A percentile compares a stretch with the other conserved stretches of the same genome.
Evolutionary conservation across 2,113 vertebrate genomes (phyloP).

Genomic region (Megaptera novaeangliae): DNA sequence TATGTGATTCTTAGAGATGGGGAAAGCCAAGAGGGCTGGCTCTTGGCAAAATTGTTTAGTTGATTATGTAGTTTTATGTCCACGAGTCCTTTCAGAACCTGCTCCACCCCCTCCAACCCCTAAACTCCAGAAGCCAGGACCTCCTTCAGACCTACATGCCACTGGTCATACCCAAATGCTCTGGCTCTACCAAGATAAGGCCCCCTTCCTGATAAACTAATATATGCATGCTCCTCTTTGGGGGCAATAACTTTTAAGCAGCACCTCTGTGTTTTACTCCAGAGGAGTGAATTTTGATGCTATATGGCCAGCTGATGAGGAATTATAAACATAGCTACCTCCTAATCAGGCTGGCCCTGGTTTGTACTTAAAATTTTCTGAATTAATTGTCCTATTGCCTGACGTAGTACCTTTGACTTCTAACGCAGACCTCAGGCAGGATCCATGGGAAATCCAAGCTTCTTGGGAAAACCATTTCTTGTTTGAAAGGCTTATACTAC

Average conservation of each 20-base stretch:
- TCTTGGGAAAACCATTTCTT: slow-evolving; percentile 1
- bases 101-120: background rate
- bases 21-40: background rate
- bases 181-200: background rate
- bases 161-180: background rate
- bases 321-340: slow-evolving; percentile 1
- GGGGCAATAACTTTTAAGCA: background rate
- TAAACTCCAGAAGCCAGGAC: background rate
- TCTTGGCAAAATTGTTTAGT: slow-evolving; percentile 5
- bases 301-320: background rate
- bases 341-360: background rate
- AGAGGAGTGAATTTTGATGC: slow-evolving; percentile 1
- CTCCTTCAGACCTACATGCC: background rate
- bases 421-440: background rate
- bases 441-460: background rate
- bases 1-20: background rate
- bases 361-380: slow-evolving; percentile 13
- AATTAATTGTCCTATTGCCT: background rate
- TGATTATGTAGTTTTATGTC: background rate
- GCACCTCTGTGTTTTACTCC: background rate
- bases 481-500: background rate
- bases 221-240: background rate
- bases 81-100: background rate
- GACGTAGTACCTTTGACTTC: background rate
- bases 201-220: background rate